Base-by-base conservation (phyloP, 1,140 invertebrate species). In the Apis dorsata region DNA sequence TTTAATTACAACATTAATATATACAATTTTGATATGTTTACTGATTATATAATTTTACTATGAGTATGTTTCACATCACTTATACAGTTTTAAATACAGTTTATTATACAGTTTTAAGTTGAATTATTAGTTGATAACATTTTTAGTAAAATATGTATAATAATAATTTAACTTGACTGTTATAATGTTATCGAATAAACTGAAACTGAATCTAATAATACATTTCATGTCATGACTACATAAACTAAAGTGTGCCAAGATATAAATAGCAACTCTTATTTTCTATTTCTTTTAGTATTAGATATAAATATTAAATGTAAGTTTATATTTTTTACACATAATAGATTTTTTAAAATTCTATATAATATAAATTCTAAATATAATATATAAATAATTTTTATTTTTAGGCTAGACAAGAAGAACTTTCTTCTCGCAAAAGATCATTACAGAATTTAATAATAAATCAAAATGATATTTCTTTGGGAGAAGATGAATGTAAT, bases 341-440 rank as follows among this genome's bases (percentile, higher is more conserved):
- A 21, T 74, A 7, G 19, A 59, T 65, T 59, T 75, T 21, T 51
- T 66, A 75, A n/a, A 19, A 24, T 0, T 44, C 34, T 44, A 62
- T 51, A 34, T 60, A 44, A 44, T 44, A n/a, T n/a, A n/a, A n/a
- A n/a, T n/a, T n/a, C n/a, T n/a, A n/a, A n/a, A n/a, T n/a, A 44
- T 73, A 59, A 53, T 73, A 28, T 19, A 24, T 24, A 62, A 73
- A 57, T 72, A 73, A 78, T 74, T 53, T 81, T 62, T 53, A 55
- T 77, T 85, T 88, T 57, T 89, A 97, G 97, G 96, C 96, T 57
- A 95, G 96, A 76, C 95, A 96, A 92, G 95, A 96, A 92, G 96
- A 97, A 88, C 92, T 97, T 55, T 86, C 92, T 21, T 91, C 91
- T 51, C 95, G 94, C 89, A 94, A 93, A 87, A 93, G 94, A 59